Evolutionary conservation across 2,113 vertebrate species (phyloP).

Genomic region (Eulemur rufifrons): DNA sequence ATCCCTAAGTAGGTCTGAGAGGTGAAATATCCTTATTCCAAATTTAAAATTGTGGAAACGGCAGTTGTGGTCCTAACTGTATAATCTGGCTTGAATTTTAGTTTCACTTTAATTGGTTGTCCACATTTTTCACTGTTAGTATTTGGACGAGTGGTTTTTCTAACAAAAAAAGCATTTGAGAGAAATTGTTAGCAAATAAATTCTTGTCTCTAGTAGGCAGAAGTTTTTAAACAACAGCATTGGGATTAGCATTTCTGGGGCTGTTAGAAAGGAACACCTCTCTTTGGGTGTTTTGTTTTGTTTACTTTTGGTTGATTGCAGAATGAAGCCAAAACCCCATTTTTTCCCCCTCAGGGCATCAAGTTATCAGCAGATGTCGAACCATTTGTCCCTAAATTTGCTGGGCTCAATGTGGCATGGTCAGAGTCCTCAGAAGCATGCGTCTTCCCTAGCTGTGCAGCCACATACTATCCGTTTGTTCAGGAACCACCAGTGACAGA

Average conservation of each 20-base stretch:
- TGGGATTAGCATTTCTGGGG: background rate
- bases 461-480: constrained; percentile 82
- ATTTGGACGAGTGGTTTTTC: background rate
- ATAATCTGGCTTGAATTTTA: background rate
- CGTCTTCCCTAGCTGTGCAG: constrained; percentile 82
- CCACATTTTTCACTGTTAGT: background rate
- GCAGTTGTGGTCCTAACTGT: background rate
- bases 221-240: background rate
- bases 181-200: background rate
- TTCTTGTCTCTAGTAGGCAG: background rate
- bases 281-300: constrained; percentile 14
- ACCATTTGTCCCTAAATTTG: constrained; percentile 85
- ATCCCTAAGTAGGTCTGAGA: background rate
- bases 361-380: constrained; percentile 87
- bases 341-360: constrained; percentile 80
- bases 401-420: constrained; percentile 74
- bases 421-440: constrained; percentile 81
- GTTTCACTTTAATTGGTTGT: background rate
- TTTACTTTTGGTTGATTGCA: constrained; percentile 47
- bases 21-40: background rate
- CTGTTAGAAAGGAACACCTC: background rate
- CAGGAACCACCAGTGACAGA: constrained; percentile 80
- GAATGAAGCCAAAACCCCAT: constrained; percentile 58
- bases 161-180: background rate
- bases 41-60: background rate